phyloP scores from a whole-genome alignment of 2,888 invertebrate genomes.

The Chaetogeoica ovagalla region DNA sequence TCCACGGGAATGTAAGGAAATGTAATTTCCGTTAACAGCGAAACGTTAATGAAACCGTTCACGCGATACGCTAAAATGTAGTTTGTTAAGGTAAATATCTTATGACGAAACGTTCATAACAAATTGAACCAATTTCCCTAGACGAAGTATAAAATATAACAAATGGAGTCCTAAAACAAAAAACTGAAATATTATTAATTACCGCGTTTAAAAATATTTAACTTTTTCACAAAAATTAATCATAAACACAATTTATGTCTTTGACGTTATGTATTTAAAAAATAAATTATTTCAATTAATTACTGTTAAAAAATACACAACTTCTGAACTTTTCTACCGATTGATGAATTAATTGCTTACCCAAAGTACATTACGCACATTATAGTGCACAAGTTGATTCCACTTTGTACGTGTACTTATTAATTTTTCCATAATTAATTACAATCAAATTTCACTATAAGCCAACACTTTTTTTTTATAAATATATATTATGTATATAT shows the following conservation, averaged over 20 bases:
- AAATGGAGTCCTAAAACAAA: neutral
- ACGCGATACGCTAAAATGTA: neutral
- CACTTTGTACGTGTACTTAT: neutral
- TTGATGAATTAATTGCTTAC: neutral
- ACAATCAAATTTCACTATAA: too few relatives aligned
- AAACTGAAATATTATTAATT: slow-evolving; percentile 31
- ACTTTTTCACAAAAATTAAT: slow-evolving; percentile 5
- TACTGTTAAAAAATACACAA: neutral
- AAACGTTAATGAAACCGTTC: neutral
- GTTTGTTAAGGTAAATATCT: neutral
- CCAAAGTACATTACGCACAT: neutral
- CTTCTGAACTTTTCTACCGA: neutral
- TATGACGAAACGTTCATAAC: neutral
- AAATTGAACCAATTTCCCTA: neutral
- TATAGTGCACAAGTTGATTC: too few relatives aligned
- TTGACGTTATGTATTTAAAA: slow-evolving; percentile 11
- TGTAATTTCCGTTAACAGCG: slow-evolving; percentile 13
- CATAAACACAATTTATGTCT: slow-evolving; percentile 10
- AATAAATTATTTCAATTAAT: slow-evolving; percentile 26
- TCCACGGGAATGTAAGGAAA: slow-evolving; percentile 13
- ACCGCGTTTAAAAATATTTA: slow-evolving; percentile 4
- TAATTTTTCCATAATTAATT: too few relatives aligned
- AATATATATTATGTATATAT: too few relatives aligned
- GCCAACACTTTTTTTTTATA: too few relatives aligned
- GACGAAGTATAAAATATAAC: too few relatives aligned